Percentiles rank a stretch among this genome's conserved stretches.
Conservation (phyloP, 1,140 invertebrate genomes). For the Tenebrio molitor region DNA sequence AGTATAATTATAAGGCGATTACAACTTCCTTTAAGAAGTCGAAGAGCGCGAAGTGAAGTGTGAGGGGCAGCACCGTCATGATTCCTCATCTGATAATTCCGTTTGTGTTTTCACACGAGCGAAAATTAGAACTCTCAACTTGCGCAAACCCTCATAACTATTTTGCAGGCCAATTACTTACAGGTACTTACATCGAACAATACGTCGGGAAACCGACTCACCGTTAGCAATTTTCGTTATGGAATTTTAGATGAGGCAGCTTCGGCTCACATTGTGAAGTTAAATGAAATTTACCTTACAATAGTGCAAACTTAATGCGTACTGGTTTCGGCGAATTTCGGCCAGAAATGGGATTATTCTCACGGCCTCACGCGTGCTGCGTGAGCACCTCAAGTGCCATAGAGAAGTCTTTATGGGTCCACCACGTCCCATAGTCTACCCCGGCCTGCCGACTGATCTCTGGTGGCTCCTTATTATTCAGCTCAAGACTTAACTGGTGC, state of each 20-base stretch:
- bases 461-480: slow-evolving; percentile 31
- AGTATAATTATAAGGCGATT: neutral
- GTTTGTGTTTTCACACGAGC: too few relatives aligned
- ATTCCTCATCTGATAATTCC: neutral
- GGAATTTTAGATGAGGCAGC: slow-evolving; percentile 18
- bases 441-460: slow-evolving; percentile 1
- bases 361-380: neutral
- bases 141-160: too few relatives aligned
- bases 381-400: slow-evolving; percentile 36
- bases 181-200: neutral
- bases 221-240: slow-evolving; percentile 10
- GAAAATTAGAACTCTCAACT: too few relatives aligned
- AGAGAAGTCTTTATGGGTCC: slow-evolving; percentile 25
- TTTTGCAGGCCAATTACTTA: too few relatives aligned
- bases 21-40: neutral
- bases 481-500: slow-evolving; percentile 16
- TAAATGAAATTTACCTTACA: slow-evolving; percentile 9
- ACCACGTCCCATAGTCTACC: neutral
- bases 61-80: neutral
- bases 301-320: slow-evolving; percentile 22
- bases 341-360: slow-evolving; percentile 9
- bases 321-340: slow-evolving; percentile 1
- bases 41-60: neutral
- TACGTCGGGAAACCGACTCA: neutral
- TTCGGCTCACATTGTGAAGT: neutral